Conservation (phyloP, 2,888 invertebrate genomes). For the Nymphalis c-album region DNA sequence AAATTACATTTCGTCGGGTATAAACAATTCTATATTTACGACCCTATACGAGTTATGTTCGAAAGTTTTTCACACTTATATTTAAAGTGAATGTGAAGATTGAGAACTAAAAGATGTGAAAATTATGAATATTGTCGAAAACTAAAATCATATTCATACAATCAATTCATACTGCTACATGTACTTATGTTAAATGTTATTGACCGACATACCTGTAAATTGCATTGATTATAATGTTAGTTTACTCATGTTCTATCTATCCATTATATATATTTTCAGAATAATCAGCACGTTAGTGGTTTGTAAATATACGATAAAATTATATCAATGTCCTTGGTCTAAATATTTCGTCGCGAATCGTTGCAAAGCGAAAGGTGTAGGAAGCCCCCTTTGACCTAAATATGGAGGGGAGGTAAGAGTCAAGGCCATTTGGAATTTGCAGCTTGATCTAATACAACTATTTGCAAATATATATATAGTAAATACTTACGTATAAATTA, state of each 20-base stretch:
- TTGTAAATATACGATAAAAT: slow-evolving; percentile 37
- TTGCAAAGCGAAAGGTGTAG: slow-evolving; percentile 37
- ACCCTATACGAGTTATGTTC: slow-evolving; percentile 32
- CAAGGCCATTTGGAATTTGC: slow-evolving; percentile 52
- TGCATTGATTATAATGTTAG: slow-evolving; percentile 11
- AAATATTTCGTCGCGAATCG: slow-evolving; percentile 38
- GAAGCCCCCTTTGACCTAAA: slow-evolving; percentile 46
- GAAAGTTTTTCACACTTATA: slow-evolving; percentile 38
- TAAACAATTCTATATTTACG: slow-evolving; percentile 34
- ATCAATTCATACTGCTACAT: not conserved
- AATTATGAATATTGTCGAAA: slow-evolving; percentile 1
- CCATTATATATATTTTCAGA: slow-evolving; percentile 11
- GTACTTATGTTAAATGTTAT: slow-evolving; percentile 6
- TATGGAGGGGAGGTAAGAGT: slow-evolving; percentile 52
- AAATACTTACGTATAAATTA: too few relatives aligned
- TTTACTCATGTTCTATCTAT: slow-evolving; percentile 21
- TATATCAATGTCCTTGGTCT: slow-evolving; percentile 38
- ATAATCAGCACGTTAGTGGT: slow-evolving; percentile 24
- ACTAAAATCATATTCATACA: not conserved
- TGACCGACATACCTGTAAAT: slow-evolving; percentile 8
- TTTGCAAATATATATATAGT: slow-evolving; percentile 2
- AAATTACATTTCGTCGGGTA: slow-evolving; percentile 4
- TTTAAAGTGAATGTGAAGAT: slow-evolving; percentile 34
- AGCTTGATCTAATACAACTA: not conserved
- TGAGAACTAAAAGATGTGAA: slow-evolving; percentile 27